Percentiles rank a stretch among this genome's conserved stretches.
Evolutionary conservation across 2,797 vertebrate species (phyloP).

Genomic region (Cetoscarus ocellatus): DNA sequence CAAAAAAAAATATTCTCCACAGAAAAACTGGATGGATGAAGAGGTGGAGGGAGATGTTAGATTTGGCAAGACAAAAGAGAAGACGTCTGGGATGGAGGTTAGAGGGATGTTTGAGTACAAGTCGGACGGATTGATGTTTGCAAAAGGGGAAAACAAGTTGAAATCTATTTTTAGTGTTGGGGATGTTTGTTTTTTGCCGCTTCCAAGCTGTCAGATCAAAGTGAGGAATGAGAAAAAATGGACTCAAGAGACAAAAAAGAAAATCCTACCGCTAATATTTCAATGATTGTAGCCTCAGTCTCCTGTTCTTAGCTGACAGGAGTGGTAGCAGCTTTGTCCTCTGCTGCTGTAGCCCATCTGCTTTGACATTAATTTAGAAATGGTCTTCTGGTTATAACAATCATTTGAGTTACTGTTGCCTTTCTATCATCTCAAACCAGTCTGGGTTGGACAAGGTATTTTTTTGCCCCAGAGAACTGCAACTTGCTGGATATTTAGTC

Average conservation of each 20-base stretch:
- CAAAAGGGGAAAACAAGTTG: constrained; percentile 33
- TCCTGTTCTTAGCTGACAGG: too few relatives aligned
- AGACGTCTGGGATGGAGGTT: constrained; percentile 6
- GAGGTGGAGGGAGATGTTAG: constrained; percentile 9
- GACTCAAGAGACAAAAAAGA: neutral
- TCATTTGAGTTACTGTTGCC: too few relatives aligned
- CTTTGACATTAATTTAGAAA: too few relatives aligned
- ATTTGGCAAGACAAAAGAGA: constrained; percentile 18
- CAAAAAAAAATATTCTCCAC: constrained; percentile 23
- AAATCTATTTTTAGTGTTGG: constrained; percentile 48
- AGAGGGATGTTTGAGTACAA: constrained; percentile 15
- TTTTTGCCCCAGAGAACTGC: too few relatives aligned
- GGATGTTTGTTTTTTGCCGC: constrained; percentile 59
- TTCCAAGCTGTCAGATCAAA: constrained; percentile 51
- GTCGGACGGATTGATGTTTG: constrained; percentile 28
- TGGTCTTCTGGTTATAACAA: too few relatives aligned
- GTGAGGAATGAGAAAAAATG: constrained; percentile 49
- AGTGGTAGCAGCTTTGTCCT: too few relatives aligned
- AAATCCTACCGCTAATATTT: too few relatives aligned
- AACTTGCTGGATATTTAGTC: too few relatives aligned
- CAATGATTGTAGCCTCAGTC: too few relatives aligned
- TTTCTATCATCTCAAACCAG: too few relatives aligned
- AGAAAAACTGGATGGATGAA: constrained; percentile 1
- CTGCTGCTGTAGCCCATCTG: too few relatives aligned
- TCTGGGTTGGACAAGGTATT: too few relatives aligned